Evolutionary conservation across 2,797 vertebrate genomes (phyloP), one percentile per base, ranked within the genome.

Genomic region (Cetoscarus ocellatus): DNA sequence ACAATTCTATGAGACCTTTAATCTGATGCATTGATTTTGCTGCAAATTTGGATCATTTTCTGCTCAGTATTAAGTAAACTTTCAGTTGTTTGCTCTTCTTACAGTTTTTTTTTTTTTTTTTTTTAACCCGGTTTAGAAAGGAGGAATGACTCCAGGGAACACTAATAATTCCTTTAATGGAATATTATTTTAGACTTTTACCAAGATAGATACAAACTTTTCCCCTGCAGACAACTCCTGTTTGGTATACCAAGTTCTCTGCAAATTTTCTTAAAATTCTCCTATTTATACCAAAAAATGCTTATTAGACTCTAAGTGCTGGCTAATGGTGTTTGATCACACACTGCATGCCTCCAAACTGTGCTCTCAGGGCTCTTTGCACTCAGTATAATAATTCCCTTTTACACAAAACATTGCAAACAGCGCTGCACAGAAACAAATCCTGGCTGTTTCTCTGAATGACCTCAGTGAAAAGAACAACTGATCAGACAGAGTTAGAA

Each of bases 371-470:
- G 61, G 42, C 17, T 61, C 47, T 14, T 13, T 66, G 48, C 65
- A 47, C 13, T 12, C 13, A 12, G 14, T 14, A 13, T 57, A 18
- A 42, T 51, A 59, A 63, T 40, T 52, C 19, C 54, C 43, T 6
- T 47, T 18, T 62, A 56, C 14, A 42, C 27, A 62, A 44, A 13
- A 56, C 49, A 60, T 0, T 45, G 40, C 48, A 67, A 70, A 77
- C 19, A 70, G 53, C 8, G 54, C 40, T 51, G 42, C 60, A 36
- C 54, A 63, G 15, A 73, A 71, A 57, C 50, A 77, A 56, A 63
- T 57, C 14, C 13, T 9, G 19, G 58, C 58, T n/a, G n/a, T n/a
- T n/a, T 77, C 42, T 40, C 51, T 60, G 18, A 44, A 56, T 38
- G 47, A 39, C 14, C 53, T 34, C 53, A 7, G 10, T 1, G 12